Conservation (phyloP, 2,113 vertebrate genomes). For the Podiceps cristatus region DNA sequence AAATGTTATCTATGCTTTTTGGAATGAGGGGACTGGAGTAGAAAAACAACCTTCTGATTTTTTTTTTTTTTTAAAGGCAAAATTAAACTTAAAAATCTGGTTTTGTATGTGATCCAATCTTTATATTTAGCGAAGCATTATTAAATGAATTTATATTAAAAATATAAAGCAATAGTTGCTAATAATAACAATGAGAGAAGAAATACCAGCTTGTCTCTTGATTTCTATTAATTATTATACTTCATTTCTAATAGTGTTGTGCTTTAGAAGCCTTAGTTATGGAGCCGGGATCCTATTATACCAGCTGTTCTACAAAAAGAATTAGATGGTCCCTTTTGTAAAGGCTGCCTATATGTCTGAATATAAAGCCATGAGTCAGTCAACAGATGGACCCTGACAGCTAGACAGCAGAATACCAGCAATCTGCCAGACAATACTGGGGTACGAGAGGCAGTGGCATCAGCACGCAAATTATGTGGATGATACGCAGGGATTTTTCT, state of each 20-base stretch:
- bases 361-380: neutral
- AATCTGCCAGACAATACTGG: neutral
- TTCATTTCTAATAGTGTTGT: neutral
- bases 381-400: constrained; percentile 40
- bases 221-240: neutral
- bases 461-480: neutral
- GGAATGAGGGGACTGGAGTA: neutral
- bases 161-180: neutral
- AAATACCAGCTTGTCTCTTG: neutral
- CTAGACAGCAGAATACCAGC: neutral
- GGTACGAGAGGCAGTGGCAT: neutral
- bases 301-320: neutral
- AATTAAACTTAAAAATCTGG: neutral
- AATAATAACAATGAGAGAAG: neutral
- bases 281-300: neutral
- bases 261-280: neutral
- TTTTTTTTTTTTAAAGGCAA: neutral
- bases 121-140: neutral
- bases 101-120: neutral
- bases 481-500: neutral
- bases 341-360: neutral
- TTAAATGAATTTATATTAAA: neutral
- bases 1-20: neutral
- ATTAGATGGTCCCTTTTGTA: neutral
- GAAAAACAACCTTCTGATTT: neutral